A percentile compares a stretch with the other conserved stretches of the same genome.
These are phyloP conservation scores for Apocrypta bakeri DNA, from an alignment of 1,140 invertebrate species.

Conservation along the genomic window DNA sequence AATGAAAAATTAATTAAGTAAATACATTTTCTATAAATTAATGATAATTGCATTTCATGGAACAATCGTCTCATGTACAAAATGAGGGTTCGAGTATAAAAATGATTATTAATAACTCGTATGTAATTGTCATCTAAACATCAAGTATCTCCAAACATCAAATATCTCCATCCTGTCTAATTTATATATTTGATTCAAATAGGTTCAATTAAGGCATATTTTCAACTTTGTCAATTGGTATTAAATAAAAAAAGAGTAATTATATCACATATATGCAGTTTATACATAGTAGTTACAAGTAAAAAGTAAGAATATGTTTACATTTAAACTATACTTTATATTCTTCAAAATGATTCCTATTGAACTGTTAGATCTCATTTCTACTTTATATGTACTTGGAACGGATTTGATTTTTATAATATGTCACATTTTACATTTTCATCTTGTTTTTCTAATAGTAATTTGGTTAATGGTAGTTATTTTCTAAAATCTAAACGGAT, in stretches of 20 bases:
- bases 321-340: not conserved
- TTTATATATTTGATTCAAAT: slow-evolving; percentile 4
- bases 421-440: slow-evolving; percentile 3
- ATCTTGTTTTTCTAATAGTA: slow-evolving; percentile 15
- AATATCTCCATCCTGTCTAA: not conserved
- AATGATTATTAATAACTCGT: slow-evolving; percentile 10
- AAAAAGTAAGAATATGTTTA: slow-evolving; percentile 2
- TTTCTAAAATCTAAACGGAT: too few relatives aligned
- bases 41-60: slow-evolving; percentile 27
- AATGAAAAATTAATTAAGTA: slow-evolving; percentile 31
- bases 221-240: not conserved
- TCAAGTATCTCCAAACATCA: not conserved
- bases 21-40: slow-evolving; percentile 7
- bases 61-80: slow-evolving; percentile 13
- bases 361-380: not conserved
- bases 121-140: not conserved
- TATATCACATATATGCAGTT: slow-evolving; percentile 9
- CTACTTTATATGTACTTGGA: not conserved
- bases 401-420: slow-evolving; percentile 6
- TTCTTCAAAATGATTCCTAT: not conserved
- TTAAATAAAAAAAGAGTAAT: slow-evolving; percentile 28
- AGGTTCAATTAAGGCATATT: not conserved
- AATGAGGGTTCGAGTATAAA: not conserved
- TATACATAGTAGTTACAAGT: slow-evolving; percentile 6
- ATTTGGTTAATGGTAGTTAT: not conserved